phyloP scores from a whole-genome alignment of 1,140 invertebrate genomes.

The Zaprionus capensis region DNA sequence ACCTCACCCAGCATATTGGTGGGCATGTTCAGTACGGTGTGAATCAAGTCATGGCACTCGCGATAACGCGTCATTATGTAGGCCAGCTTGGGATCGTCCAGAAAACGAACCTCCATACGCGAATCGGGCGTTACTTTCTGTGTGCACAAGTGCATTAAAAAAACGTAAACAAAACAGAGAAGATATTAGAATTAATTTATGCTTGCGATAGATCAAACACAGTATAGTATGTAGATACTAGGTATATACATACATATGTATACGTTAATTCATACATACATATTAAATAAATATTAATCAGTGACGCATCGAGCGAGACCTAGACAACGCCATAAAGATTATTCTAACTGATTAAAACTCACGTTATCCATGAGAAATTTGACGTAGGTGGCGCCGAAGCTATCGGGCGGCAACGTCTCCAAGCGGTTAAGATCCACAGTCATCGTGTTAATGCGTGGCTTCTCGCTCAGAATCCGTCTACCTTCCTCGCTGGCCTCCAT shows the following conservation, averaged over 20 bases:
- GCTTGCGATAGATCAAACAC: background rate
- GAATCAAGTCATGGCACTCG: conserved; percentile 97
- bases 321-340: background rate
- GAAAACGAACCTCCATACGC: conserved; percentile 93
- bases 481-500: conserved; percentile 88
- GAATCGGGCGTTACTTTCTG: conserved; percentile 97
- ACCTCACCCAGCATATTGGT: conserved; percentile 98
- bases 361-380: conserved; percentile 93
- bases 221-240: background rate
- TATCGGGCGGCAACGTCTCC: conserved; percentile 89
- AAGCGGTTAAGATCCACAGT: conserved; percentile 92
- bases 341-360: conserved; percentile 64
- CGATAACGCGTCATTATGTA: conserved; percentile 99
- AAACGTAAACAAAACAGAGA: background rate
- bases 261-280: too few species aligned
- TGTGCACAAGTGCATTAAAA: background rate
- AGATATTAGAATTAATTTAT: background rate
- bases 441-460: conserved; percentile 93
- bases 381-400: conserved; percentile 93
- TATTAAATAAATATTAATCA: background rate
- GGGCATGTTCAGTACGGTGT: conserved; percentile 95
- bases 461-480: conserved; percentile 89
- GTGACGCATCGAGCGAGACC: background rate
- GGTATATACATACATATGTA: background rate
- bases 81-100: conserved; percentile 95